These are phyloP conservation scores for Drosophila meridionalis DNA, from an alignment of 2,888 invertebrate species.

Conservation along the genomic window DNA sequence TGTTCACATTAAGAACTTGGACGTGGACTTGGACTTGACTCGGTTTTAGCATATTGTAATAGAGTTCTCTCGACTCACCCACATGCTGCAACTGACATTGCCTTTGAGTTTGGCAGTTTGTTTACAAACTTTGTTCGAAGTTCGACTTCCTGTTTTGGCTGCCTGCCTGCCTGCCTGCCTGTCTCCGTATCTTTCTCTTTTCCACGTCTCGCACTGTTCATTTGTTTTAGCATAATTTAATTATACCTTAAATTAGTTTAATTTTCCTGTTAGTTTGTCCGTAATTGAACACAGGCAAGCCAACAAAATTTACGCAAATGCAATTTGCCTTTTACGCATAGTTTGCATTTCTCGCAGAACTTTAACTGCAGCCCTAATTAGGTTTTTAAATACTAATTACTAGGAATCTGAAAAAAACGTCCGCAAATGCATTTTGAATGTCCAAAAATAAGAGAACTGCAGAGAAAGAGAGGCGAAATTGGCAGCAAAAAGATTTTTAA, in stretches of 20 bases:
- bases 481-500: neutral
- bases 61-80: conserved; percentile 22
- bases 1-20: conserved; percentile 46
- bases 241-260: conserved; percentile 50
- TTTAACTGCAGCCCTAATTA: neutral
- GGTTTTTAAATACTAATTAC: conserved; percentile 1
- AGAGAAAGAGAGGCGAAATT: too few relatives aligned
- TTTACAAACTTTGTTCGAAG: conserved; percentile 50
- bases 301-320: conserved; percentile 23
- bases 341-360: conserved; percentile 5
- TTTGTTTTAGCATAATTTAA: conserved; percentile 62
- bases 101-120: conserved; percentile 36
- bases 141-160: conserved; percentile 34
- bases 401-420: neutral
- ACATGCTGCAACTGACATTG: conserved; percentile 41
- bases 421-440: neutral
- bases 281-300: conserved; percentile 40
- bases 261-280: conserved; percentile 26
- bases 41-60: conserved; percentile 39
- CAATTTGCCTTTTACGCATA: conserved; percentile 7
- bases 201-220: conserved; percentile 35
- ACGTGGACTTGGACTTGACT: conserved; percentile 13
- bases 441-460: neutral
- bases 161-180: neutral
- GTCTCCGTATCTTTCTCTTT: conserved; percentile 4